Evolutionary conservation across 1,140 invertebrate species (phyloP).

Genomic region (Drosophila dunni): DNA sequence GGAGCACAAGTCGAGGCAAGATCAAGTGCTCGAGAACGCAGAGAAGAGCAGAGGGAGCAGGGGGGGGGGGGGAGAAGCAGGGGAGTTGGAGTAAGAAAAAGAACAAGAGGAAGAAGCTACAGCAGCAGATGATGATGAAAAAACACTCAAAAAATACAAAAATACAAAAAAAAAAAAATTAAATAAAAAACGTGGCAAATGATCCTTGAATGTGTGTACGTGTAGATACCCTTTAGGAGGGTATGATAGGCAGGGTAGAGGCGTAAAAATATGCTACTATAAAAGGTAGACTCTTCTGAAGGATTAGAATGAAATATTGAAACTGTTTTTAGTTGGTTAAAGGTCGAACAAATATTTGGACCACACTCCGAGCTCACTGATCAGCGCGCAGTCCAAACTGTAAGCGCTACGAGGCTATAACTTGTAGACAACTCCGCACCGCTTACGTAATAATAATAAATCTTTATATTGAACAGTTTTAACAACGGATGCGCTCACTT

Average conservation of each 20-base stretch:
- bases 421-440: no score
- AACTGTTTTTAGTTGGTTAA: no score
- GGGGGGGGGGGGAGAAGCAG: background rate
- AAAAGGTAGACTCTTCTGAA: no score
- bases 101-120: conserved; percentile 22
- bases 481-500: conserved; percentile 65
- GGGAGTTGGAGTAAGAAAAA: background rate
- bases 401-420: no score
- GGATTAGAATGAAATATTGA: no score
- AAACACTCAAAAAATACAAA: conserved; percentile 43
- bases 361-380: no score
- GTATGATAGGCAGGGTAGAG: background rate
- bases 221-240: conserved; percentile 10
- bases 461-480: conserved; percentile 26
- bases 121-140: conserved; percentile 39
- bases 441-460: background rate
- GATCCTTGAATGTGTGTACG: conserved; percentile 29
- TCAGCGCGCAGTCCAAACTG: no score
- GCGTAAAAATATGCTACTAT: no score
- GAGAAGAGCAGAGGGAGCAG: conserved; percentile 2
- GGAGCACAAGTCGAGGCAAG: conserved; percentile 51
- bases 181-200: conserved; percentile 28
- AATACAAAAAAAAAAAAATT: conserved; percentile 28
- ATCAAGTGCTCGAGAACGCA: conserved; percentile 74
- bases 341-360: no score